Percentiles rank a stretch among this genome's conserved stretches.
Evolutionary conservation across 2,888 invertebrate genomes (phyloP).

Genomic region (Cremastinae sp.): DNA sequence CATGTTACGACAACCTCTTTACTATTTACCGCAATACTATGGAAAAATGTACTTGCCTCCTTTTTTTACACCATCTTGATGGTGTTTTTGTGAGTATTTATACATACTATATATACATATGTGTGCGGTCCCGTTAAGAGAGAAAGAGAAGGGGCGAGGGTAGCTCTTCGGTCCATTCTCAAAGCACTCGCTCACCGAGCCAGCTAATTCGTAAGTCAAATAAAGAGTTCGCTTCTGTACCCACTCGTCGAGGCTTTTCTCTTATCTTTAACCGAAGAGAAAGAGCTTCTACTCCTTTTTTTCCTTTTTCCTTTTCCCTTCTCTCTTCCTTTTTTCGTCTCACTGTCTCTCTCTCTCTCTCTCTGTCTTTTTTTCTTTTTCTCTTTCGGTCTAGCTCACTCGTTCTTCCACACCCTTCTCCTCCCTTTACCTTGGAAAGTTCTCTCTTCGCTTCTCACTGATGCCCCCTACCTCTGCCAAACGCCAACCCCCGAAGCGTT

Average conservation of each 20-base stretch:
- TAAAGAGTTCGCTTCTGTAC: conserved; percentile 68
- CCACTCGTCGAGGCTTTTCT: conserved; percentile 52
- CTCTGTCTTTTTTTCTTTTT: conserved; percentile 25
- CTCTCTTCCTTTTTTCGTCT: conserved; percentile 12
- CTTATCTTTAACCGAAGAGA: conserved; percentile 55
- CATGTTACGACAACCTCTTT: too few relatives aligned
- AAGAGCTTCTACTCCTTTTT: conserved; percentile 46
- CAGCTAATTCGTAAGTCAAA: conserved; percentile 75
- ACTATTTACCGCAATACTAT: too few relatives aligned
- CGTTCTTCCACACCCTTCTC: conserved; percentile 23
- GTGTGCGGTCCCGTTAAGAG: conserved; percentile 18
- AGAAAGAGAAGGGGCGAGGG: background rate
- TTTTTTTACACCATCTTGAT: too few relatives aligned
- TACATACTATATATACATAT: too few relatives aligned
- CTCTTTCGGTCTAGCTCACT: conserved; percentile 20
- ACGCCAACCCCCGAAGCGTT: conserved; percentile 39
- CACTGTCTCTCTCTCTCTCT: conserved; percentile 21
- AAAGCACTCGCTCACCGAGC: conserved; percentile 69
- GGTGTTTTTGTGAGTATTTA: too few relatives aligned
- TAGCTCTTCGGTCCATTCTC: conserved; percentile 68
- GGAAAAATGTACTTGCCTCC: too few relatives aligned
- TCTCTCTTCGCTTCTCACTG: conserved; percentile 53
- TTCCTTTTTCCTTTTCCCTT: conserved; percentile 24
- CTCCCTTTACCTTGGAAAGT: conserved; percentile 33
- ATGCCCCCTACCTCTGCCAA: conserved; percentile 1